Evolutionary conservation across 2,888 invertebrate species (phyloP), one percentile per base, ranked within the genome.

Genomic region (Orgyia antiqua): DNA sequence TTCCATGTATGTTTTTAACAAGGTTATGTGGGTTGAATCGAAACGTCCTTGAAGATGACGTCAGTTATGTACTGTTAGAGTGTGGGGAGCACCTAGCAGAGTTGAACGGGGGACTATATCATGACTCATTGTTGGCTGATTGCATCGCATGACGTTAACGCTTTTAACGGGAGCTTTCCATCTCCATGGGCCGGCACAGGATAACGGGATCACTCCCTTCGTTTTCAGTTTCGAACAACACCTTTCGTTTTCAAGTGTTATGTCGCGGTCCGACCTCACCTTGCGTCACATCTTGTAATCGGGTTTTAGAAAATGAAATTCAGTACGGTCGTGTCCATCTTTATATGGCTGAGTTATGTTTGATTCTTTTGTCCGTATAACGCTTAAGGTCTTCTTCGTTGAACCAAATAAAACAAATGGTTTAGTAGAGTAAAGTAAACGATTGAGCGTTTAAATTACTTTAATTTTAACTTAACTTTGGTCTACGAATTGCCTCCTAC

Each of bases 241-340:
- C 76, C 82, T 83, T 82, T 83, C 83, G 76, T 64, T 83, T 83
- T 82, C 82, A 68, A 64, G 70, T 63, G 66, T 70, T 68, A 63
- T 72, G 75, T 76, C 77, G 74, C 68, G 42, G 27, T 65, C 6
- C 69, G 67, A 76, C 80, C 78, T 75, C 53, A 52, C 39, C 69
- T 52, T 73, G 72, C 78, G 79, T 80, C 78, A 78, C 73, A 72
- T 72, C 59, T 71, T 54, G 55, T 78, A 74, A 82, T 80, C 82
- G 80, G 70, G 78, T 78, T 83, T 83, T 83, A 83, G 83, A 83
- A 83, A 83, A 82, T 82, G 83, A 83, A 83, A 83, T 78, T 80
- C 77, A 75, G 76, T 62, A 49, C 68, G 64, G 56, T 68, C 68
- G 59, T 58, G 75, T 72, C 72, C 73, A 72, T 69, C 77, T 76